Percentiles rank a stretch among this genome's conserved stretches.
Conservation (phyloP, 2,113 vertebrate genomes). For the Pseudorhombus dupliciocellatus region DNA sequence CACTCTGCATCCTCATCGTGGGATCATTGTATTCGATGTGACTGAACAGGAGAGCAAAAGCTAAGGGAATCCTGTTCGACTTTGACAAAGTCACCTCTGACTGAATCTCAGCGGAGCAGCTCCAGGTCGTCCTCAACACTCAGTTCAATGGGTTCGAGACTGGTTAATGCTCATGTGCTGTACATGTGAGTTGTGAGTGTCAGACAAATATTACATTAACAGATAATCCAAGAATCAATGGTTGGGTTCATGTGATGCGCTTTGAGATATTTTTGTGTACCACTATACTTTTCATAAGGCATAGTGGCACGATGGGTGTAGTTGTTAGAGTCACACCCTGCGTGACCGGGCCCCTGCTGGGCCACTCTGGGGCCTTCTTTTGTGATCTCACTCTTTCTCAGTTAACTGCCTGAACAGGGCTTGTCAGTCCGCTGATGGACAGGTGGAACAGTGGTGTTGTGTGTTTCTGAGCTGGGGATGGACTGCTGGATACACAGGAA, state of each 20-base stretch:
- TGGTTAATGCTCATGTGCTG: not conserved
- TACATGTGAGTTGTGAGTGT: not conserved
- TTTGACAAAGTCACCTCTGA: slow-evolving; percentile 62
- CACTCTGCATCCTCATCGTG: not conserved
- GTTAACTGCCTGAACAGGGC: not conserved
- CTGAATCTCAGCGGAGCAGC: slow-evolving; percentile 36
- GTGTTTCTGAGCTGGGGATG: not conserved
- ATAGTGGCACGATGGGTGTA: not conserved
- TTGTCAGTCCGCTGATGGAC: not conserved
- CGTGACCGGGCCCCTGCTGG: not conserved
- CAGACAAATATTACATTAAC: too few relatives aligned
- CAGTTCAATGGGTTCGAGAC: slow-evolving; percentile 7
- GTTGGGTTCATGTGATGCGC: not conserved
- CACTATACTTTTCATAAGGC: too few relatives aligned
- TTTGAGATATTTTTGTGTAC: not conserved
- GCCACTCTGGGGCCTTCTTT: not conserved
- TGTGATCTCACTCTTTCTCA: not conserved
- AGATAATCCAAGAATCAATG: too few relatives aligned
- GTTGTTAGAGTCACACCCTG: not conserved
- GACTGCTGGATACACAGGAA: not conserved
- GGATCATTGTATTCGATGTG: too few relatives aligned
- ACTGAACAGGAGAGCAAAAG: not conserved
- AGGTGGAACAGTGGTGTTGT: not conserved
- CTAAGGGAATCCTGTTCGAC: not conserved
- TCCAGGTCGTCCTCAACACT: slow-evolving; percentile 25